Percentiles rank a stretch among this genome's conserved stretches.
Conservation (phyloP, 2,888 invertebrate genomes). For the Terebella lapidaria region DNA sequence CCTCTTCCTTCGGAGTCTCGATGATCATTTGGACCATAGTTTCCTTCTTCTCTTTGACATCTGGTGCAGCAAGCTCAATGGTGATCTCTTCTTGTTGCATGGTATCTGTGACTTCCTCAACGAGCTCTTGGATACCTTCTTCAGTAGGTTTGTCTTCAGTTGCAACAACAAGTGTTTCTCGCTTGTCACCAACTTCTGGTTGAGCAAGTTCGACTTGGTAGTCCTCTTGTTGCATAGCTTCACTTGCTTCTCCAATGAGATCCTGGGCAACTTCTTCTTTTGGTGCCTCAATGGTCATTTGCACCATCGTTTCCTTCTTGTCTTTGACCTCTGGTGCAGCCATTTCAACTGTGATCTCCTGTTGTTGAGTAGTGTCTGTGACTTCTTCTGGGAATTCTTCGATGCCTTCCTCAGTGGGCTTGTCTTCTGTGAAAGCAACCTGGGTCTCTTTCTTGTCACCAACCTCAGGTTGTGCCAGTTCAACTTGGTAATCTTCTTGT, state of each 20-base stretch:
- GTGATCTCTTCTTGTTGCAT: slow-evolving; percentile 6
- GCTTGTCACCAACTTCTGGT: slow-evolving; percentile 5
- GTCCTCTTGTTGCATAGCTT: slow-evolving; percentile 14
- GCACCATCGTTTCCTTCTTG: slow-evolving; percentile 1
- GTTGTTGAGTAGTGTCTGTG: slow-evolving; percentile 9
- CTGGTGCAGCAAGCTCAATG: slow-evolving; percentile 4
- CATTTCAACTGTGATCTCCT: slow-evolving; percentile 10
- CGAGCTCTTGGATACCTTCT: slow-evolving; percentile 2
- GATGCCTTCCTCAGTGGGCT: slow-evolving; percentile 16
- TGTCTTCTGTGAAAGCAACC: slow-evolving; percentile 10
- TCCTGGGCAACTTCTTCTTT: slow-evolving; percentile 32
- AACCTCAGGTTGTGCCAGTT: slow-evolving; percentile 13
- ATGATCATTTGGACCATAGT: slow-evolving; percentile 8
- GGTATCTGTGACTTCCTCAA: background rate
- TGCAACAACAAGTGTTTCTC: background rate
- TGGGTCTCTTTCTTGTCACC: slow-evolving; percentile 6
- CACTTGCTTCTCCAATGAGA: slow-evolving; percentile 28
- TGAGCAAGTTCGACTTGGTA: slow-evolving; percentile 11
- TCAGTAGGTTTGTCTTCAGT: slow-evolving; percentile 4
- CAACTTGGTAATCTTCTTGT: slow-evolving; percentile 14
- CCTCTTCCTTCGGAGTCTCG: slow-evolving; percentile 2
- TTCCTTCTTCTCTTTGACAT: background rate
- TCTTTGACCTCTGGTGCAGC: slow-evolving; percentile 2
- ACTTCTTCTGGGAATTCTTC: slow-evolving; percentile 8
- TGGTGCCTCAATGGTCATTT: slow-evolving; percentile 6